A percentile compares a stretch with the other conserved stretches of the same genome.
phyloP scores from a whole-genome alignment of 2,888 invertebrate genomes.

The Macaria liturata region DNA sequence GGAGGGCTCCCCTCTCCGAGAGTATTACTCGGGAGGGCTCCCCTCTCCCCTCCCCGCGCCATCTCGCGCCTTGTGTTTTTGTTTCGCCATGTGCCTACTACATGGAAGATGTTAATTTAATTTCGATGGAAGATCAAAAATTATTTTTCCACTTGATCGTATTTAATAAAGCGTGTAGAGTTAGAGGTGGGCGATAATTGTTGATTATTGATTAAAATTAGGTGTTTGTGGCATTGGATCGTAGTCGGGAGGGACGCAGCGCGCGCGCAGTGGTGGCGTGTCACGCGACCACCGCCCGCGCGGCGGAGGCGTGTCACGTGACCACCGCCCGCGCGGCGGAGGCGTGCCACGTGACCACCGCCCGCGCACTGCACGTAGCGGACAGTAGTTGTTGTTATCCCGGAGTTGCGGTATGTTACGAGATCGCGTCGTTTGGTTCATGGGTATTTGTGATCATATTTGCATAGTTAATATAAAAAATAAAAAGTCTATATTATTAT shows the following conservation, averaged over 20 bases:
- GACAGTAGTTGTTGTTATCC: conserved; percentile 69
- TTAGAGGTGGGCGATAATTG: conserved; percentile 81
- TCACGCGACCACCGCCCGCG: conserved; percentile 17
- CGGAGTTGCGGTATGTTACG: conserved; percentile 59
- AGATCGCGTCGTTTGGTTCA: conserved; percentile 75
- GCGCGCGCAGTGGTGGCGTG: conserved; percentile 33
- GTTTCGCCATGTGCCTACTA: conserved; percentile 64
- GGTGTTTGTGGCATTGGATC: conserved; percentile 75
- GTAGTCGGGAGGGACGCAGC: conserved; percentile 47
- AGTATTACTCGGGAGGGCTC: too few species aligned
- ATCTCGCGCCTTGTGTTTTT: conserved; percentile 65
- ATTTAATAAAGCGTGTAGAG: conserved; percentile 76
- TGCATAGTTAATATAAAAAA: conserved; percentile 74
- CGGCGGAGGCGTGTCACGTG: conserved; percentile 11
- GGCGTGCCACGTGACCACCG: too few species aligned
- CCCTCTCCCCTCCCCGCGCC: conserved; percentile 40
- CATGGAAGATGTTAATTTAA: conserved; percentile 72
- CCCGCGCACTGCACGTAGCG: conserved; percentile 34
- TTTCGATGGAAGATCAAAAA: conserved; percentile 77
- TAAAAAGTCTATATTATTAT: conserved; percentile 68
- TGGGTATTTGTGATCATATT: conserved; percentile 79
- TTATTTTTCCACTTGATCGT: conserved; percentile 82
- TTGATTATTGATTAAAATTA: conserved; percentile 83
- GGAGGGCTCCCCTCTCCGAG: conserved; percentile 29
- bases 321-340: conserved; percentile 10